Evolutionary conservation across 2,888 invertebrate genomes (phyloP).

Genomic region (Andricus quercusramuli): DNA sequence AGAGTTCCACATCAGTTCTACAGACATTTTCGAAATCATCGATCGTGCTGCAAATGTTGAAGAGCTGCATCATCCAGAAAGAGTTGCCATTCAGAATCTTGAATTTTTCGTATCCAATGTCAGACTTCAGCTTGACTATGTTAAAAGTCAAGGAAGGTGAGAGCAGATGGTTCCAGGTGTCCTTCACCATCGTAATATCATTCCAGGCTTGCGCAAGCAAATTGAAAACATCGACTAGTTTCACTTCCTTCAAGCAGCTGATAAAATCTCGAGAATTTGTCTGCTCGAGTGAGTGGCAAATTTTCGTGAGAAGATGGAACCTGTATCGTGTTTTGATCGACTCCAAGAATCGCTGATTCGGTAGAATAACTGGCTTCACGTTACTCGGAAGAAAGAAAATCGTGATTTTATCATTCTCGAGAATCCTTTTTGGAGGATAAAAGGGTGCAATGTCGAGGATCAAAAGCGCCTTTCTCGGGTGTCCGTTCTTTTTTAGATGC

Average conservation of each 20-base stretch:
- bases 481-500: neutral
- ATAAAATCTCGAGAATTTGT: neutral
- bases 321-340: neutral
- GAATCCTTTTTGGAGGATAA: neutral
- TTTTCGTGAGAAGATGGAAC: neutral
- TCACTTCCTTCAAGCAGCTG: neutral
- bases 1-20: neutral
- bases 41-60: neutral
- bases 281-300: neutral
- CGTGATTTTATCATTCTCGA: neutral
- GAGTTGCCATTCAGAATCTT: neutral
- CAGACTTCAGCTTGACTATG: neutral
- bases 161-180: neutral
- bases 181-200: neutral
- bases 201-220: neutral
- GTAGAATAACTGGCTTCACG: neutral
- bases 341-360: neutral
- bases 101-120: neutral
- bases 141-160: neutral
- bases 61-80: neutral
- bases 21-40: neutral
- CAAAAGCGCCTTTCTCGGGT: neutral
- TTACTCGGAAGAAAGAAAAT: neutral
- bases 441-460: neutral
- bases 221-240: neutral